These are phyloP conservation scores for Petrocephalus sullivani DNA, from an alignment of 2,797 vertebrate genomes.

Conservation along the genomic window DNA sequence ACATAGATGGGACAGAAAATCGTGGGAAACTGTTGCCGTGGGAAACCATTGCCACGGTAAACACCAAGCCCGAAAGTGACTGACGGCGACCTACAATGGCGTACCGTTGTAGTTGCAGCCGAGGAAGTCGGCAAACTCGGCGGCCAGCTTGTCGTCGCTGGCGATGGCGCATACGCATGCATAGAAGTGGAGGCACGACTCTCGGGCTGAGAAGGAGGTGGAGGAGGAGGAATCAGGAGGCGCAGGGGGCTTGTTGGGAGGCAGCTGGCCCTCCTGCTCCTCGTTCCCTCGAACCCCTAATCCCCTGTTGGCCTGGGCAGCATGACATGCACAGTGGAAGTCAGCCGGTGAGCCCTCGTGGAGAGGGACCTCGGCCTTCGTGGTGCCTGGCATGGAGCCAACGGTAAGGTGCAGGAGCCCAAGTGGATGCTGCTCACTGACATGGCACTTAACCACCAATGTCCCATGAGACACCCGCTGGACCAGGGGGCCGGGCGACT, in stretches of 20 bases:
- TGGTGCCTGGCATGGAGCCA: conserved; percentile 38
- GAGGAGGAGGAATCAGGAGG: neutral
- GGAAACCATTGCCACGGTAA: neutral
- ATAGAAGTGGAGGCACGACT: conserved; percentile 80
- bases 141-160: conserved; percentile 76
- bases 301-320: neutral
- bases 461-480: conserved; percentile 75
- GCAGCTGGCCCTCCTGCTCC: neutral
- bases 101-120: conserved; percentile 62
- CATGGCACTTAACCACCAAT: conserved; percentile 83
- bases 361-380: conserved; percentile 39
- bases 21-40: neutral
- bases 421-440: conserved; percentile 68
- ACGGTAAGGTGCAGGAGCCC: conserved; percentile 81
- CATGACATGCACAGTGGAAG: conserved; percentile 57
- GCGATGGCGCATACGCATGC: conserved; percentile 89
- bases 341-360: conserved; percentile 15
- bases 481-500: conserved; percentile 80
- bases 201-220: neutral
- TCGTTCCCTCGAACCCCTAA: conserved; percentile 22
- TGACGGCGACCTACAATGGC: conserved; percentile 11
- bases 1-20: too few relatives aligned
- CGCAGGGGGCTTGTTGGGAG: neutral
- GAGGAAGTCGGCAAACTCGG: conserved; percentile 80
- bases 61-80: neutral